Conservation (phyloP, 2,113 vertebrate species). For the Gallinago jamesoni region DNA sequence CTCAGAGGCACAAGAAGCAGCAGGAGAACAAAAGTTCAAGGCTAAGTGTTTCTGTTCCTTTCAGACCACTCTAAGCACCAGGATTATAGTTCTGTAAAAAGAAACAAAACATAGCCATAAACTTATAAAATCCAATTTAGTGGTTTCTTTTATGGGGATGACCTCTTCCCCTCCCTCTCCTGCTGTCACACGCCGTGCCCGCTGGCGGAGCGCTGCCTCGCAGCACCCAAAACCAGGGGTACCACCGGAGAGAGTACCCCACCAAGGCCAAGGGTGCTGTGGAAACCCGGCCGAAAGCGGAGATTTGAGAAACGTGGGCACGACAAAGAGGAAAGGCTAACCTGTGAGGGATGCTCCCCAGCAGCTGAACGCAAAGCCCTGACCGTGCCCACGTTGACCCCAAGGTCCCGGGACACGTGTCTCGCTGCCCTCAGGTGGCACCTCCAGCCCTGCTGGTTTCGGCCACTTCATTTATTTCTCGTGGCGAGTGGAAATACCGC, state of each 20-base stretch:
- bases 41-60: conserved; percentile 73
- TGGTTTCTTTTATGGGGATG: background rate
- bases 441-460: background rate
- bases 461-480: background rate
- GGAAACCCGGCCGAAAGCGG: background rate
- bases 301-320: background rate
- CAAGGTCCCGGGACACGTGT: rapidly evolving
- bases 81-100: conserved; percentile 67
- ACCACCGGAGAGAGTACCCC: background rate
- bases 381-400: background rate
- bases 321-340: background rate
- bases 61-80: conserved; percentile 68
- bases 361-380: background rate
- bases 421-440: background rate
- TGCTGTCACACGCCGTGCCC: background rate
- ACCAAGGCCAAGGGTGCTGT: background rate
- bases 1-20: conserved; percentile 65
- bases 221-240: background rate
- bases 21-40: conserved; percentile 71
- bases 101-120: conserved; percentile 64
- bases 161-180: background rate
- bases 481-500: background rate
- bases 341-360: background rate
- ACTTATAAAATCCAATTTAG: conserved; percentile 56
- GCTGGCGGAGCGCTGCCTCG: rapidly evolving